Base-by-base conservation (phyloP, 2,113 vertebrate species). In the Eulemur macaco region DNA sequence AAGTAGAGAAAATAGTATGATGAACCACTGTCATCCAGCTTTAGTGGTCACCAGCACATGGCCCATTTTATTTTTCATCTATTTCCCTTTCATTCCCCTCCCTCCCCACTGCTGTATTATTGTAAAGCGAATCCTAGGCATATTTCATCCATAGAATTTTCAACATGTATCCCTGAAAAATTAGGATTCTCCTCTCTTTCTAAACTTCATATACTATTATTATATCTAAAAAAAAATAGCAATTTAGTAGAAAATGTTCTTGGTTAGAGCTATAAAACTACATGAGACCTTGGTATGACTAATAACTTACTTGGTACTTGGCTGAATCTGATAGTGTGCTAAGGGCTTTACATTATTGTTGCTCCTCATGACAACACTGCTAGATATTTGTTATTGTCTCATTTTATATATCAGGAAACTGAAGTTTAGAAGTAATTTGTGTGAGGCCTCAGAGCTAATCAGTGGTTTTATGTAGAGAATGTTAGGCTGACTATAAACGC, bases 211-310 rank as follows among this genome's bases (percentile, higher is more conserved):
- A 1, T 94, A 54, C 17, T 63, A 37, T 25, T 87, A 45, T 47
- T 86, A 74, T 10, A 83, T 68, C 82, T 86, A 4, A 29, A 82
- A 87, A 87, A 63, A 58, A 52, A 8, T 63, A 34, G 8, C 21
- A 78, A 12, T 77, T 80, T 96, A 89, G 8, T 60, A 89, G n/a
- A 82, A 71, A 66, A 34, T 96, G 77, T 45, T 89, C 37, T 89
- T 60, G 58, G 58, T 60, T 60, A 37, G 47, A 52, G 85, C 85
- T 96, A 89, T 74, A 50, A 94, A 94, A 86, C 81, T 80, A 11
- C 37, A 20, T 80, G 13, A 34, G 39, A 42, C 34, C 31, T 47
- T 82, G 63, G 20, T 52, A 21, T 45, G 42, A 89, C 66, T 73
- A 81, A 66, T 52, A 39, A 83, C 37, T 39, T 88, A 31, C 8